Evolutionary conservation across 2,797 vertebrate genomes (phyloP).

Genomic region (Gymnoscopelus braueri): DNA sequence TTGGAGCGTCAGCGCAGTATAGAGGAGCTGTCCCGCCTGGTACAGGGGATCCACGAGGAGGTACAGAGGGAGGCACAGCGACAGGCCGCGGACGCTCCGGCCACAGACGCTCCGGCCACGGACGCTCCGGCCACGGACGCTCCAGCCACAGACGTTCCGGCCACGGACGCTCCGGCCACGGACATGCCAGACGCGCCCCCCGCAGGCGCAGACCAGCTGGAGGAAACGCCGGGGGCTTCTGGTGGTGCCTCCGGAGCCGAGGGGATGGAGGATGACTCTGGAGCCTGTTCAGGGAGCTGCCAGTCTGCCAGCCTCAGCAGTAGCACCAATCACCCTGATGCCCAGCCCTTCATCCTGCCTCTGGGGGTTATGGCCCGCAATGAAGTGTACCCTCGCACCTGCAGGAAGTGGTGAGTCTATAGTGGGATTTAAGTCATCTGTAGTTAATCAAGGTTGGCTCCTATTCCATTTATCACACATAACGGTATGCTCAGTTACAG

Average conservation of each 20-base stretch:
- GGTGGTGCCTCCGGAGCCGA: slow-evolving; percentile 32
- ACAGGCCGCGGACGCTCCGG: slow-evolving; percentile 28
- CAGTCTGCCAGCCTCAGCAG: slow-evolving; percentile 47
- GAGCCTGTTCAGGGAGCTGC: slow-evolving; percentile 45
- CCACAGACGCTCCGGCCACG: not conserved
- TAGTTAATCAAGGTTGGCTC: not conserved
- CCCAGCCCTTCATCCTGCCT: slow-evolving; percentile 90
- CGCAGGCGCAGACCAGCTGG: slow-evolving; percentile 24
- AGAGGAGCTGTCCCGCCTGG: slow-evolving; percentile 90
- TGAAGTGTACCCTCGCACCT: slow-evolving; percentile 93
- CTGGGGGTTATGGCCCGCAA: slow-evolving; percentile 93
- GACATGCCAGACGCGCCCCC: too few species aligned
- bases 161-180: slow-evolving; percentile 2
- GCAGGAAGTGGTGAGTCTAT: slow-evolving; percentile 88
- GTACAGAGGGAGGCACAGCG: slow-evolving; percentile 77
- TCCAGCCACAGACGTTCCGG: slow-evolving; percentile 13
- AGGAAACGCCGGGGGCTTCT: slow-evolving; percentile 50
- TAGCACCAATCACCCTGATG: slow-evolving; percentile 47
- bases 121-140: slow-evolving; percentile 2
- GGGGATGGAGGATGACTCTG: slow-evolving; percentile 25
- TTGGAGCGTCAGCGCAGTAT: slow-evolving; percentile 88
- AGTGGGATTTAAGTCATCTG: not conserved
- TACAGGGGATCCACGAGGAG: slow-evolving; percentile 87
- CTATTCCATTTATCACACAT: too few species aligned
- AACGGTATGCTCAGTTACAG: too few species aligned